Evolutionary conservation across 2,113 vertebrate species (phyloP).

Genomic region (Apteryx mantelli): DNA sequence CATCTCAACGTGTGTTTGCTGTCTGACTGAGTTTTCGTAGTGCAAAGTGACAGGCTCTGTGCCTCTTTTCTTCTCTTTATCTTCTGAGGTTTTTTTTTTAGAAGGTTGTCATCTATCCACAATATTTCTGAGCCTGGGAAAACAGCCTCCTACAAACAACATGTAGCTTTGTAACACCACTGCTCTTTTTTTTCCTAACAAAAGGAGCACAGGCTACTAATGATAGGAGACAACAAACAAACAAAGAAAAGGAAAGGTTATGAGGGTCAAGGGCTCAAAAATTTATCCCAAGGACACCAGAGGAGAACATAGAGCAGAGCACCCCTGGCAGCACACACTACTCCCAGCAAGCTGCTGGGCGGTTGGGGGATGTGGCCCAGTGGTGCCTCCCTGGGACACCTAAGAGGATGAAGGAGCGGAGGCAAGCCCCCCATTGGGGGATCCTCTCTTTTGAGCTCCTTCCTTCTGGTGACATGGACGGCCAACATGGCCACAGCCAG

Average conservation of each 20-base stretch:
- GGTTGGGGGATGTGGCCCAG: neutral
- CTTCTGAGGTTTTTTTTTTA: conserved; percentile 17
- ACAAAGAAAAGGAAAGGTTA: neutral
- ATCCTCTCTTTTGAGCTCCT: neutral
- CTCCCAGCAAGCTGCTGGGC: neutral
- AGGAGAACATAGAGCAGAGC: neutral
- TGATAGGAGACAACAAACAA: neutral
- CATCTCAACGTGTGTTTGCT: neutral
- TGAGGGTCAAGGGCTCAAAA: neutral
- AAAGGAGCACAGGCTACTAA: neutral
- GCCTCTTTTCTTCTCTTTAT: neutral
- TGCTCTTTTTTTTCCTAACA: conserved; percentile 19
- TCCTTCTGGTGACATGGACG: neutral
- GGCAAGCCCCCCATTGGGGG: neutral
- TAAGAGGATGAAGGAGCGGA: neutral
- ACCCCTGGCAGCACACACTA: neutral
- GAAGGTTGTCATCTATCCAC: conserved; percentile 40
- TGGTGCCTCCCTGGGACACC: neutral
- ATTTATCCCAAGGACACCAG: neutral
- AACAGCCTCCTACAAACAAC: conserved; percentile 51
- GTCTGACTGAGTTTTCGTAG: neutral
- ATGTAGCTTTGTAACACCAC: conserved; percentile 2
- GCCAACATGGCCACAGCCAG: neutral
- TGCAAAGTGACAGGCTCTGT: conserved; percentile 11
- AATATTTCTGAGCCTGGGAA: conserved; percentile 20